These are phyloP conservation scores for Holacanthella duospinosa DNA, from an alignment of 2,888 invertebrate genomes.

Conservation along the genomic window DNA sequence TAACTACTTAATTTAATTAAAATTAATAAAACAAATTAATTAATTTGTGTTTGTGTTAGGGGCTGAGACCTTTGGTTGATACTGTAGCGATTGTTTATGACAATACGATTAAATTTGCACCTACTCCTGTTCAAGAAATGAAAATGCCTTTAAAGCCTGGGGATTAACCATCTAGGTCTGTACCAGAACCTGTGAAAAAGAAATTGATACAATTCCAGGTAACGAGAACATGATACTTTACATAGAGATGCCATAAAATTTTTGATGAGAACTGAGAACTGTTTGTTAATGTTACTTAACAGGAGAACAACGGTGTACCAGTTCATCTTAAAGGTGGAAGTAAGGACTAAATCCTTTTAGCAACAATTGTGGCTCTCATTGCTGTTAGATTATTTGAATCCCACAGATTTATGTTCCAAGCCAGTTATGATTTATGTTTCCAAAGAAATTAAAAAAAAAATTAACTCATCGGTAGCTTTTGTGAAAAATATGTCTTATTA, in stretches of 20 bases:
- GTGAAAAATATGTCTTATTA: too few relatives aligned
- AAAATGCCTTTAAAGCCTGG: not conserved
- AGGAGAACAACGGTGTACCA: slow-evolving; percentile 24
- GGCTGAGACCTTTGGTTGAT: not conserved
- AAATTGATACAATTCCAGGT: not conserved
- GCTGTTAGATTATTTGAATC: slow-evolving; percentile 13
- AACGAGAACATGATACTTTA: not conserved
- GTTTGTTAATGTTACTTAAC: slow-evolving; percentile 1
- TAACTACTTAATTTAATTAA: too few relatives aligned
- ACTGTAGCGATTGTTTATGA: not conserved
- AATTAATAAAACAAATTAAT: too few relatives aligned
- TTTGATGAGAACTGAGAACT: not conserved
- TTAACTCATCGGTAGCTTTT: too few relatives aligned
- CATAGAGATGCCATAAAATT: not conserved
- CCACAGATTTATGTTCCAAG: slow-evolving; percentile 18
- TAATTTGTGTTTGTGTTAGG: not conserved
- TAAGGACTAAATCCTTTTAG: slow-evolving; percentile 18
- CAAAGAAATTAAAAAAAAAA: too few relatives aligned
- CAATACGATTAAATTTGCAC: not conserved
- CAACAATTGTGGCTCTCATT: slow-evolving; percentile 11
- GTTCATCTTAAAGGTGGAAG: slow-evolving; percentile 27
- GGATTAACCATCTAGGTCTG: not conserved
- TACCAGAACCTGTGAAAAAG: not conserved
- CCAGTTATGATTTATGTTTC: slow-evolving; percentile 20
- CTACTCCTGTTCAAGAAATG: not conserved